phyloP scores from a whole-genome alignment of 2,888 invertebrate species.

The Pinctada fucata region DNA sequence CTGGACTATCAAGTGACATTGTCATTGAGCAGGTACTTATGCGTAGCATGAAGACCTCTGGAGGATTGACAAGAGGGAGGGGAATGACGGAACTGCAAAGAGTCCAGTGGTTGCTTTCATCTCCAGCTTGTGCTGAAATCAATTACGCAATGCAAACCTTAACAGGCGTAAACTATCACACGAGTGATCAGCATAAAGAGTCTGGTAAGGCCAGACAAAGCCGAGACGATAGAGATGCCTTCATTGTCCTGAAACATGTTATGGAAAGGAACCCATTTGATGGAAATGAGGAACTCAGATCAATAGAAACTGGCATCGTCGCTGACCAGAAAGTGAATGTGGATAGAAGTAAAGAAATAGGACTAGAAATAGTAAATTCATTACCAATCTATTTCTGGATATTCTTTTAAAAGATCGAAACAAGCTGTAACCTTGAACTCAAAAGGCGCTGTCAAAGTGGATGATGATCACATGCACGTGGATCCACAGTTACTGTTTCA shows the following conservation, averaged over 20 bases:
- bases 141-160: slow-evolving; percentile 42
- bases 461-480: slow-evolving; percentile 4
- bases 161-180: slow-evolving; percentile 34
- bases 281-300: slow-evolving; percentile 40
- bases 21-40: slow-evolving; percentile 50
- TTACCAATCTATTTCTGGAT: slow-evolving; percentile 3
- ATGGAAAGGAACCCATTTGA: slow-evolving; percentile 48
- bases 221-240: slow-evolving; percentile 42
- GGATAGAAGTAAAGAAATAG: slow-evolving; percentile 15
- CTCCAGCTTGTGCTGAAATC: slow-evolving; percentile 43
- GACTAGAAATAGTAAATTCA: slow-evolving; percentile 3
- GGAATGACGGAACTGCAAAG: slow-evolving; percentile 42
- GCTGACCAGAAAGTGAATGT: slow-evolving; percentile 37
- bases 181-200: slow-evolving; percentile 49
- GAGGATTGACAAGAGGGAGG: slow-evolving; percentile 47
- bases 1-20: slow-evolving; percentile 41
- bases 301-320: slow-evolving; percentile 50
- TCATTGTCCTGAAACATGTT: slow-evolving; percentile 34
- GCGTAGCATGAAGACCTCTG: slow-evolving; percentile 50
- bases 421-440: neutral
- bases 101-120: slow-evolving; percentile 41
- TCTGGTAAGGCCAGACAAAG: slow-evolving; percentile 28
- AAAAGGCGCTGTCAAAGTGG: slow-evolving; percentile 28
- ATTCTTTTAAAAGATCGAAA: slow-evolving; percentile 11
- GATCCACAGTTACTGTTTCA: slow-evolving; percentile 33